Conservation (phyloP, 2,888 invertebrate genomes). For the Cantharis lateralis region DNA sequence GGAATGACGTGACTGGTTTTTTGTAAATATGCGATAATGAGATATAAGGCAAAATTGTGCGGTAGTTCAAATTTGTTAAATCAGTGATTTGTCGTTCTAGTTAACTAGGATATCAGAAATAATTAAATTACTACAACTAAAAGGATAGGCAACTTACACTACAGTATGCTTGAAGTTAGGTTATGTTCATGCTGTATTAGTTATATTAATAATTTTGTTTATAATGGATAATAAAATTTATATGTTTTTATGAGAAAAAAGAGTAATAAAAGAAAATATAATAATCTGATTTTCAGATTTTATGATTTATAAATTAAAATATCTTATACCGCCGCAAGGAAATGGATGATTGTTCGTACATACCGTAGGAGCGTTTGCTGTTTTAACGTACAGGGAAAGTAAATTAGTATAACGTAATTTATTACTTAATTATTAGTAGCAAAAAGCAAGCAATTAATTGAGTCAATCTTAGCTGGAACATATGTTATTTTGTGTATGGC, state of each 20-base stretch:
- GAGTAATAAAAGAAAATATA: not conserved
- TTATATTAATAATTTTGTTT: too few relatives aligned
- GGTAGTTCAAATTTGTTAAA: not conserved
- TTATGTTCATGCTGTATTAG: too few relatives aligned
- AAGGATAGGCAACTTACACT: too few relatives aligned
- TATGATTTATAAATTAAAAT: not conserved
- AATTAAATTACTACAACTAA: too few relatives aligned
- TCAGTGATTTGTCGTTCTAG: not conserved
- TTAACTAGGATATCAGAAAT: too few relatives aligned
- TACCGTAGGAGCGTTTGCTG: slow-evolving; percentile 24
- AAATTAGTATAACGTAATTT: slow-evolving; percentile 36
- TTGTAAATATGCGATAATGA: not conserved
- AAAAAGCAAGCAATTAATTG: slow-evolving; percentile 35
- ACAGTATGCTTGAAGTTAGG: too few relatives aligned
- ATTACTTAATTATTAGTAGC: slow-evolving; percentile 37
- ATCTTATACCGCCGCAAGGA: not conserved
- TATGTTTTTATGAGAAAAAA: too few relatives aligned
- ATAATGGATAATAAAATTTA: too few relatives aligned
- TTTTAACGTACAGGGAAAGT: slow-evolving; percentile 25
- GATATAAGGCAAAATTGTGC: not conserved
- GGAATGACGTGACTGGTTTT: not conserved
- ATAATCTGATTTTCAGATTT: not conserved
- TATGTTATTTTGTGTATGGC: slow-evolving; percentile 28
- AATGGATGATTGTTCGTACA: slow-evolving; percentile 9
- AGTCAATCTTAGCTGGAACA: slow-evolving; percentile 33